Percentiles rank a stretch among this genome's conserved stretches.
Evolutionary conservation across 2,113 vertebrate species (phyloP).

Genomic region (Sphyrna mokarran): DNA sequence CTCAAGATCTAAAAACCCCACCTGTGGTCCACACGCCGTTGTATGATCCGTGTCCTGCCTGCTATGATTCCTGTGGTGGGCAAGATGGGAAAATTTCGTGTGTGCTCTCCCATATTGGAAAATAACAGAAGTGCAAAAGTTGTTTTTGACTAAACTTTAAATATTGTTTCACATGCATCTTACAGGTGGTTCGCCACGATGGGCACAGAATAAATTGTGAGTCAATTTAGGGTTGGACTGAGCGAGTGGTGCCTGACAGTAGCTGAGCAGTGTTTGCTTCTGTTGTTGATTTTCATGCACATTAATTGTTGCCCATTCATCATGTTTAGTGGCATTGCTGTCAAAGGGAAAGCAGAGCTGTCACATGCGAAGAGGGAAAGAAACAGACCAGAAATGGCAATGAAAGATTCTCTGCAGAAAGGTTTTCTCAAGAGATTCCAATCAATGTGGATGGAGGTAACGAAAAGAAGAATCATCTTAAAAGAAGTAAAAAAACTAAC

Average conservation of each 20-base stretch:
- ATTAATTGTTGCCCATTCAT: conserved; percentile 5
- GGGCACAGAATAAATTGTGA: neutral
- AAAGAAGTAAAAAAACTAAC: neutral
- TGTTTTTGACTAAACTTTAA: neutral
- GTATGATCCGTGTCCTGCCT: too few relatives aligned
- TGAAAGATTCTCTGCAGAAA: conserved; percentile 28
- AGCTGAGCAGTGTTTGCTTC: neutral
- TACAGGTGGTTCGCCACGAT: too few relatives aligned
- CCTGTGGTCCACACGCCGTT: too few relatives aligned
- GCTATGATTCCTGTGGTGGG: neutral
- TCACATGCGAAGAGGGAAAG: neutral
- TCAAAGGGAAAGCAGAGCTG: neutral
- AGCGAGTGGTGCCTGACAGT: neutral
- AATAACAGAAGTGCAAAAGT: neutral
- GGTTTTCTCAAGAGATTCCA: neutral
- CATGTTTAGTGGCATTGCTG: neutral
- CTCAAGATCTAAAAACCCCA: too few relatives aligned
- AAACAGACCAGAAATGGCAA: neutral
- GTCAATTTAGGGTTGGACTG: neutral
- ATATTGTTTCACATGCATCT: neutral
- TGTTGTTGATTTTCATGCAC: neutral
- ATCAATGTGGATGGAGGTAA: neutral
- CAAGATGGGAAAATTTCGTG: too few relatives aligned
- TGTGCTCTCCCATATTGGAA: neutral
- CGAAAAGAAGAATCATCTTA: neutral